A percentile compares a stretch with the other conserved stretches of the same genome.
These are phyloP conservation scores for Scarus forsteni DNA, from an alignment of 2,797 vertebrate species.

Conservation along the genomic window DNA sequence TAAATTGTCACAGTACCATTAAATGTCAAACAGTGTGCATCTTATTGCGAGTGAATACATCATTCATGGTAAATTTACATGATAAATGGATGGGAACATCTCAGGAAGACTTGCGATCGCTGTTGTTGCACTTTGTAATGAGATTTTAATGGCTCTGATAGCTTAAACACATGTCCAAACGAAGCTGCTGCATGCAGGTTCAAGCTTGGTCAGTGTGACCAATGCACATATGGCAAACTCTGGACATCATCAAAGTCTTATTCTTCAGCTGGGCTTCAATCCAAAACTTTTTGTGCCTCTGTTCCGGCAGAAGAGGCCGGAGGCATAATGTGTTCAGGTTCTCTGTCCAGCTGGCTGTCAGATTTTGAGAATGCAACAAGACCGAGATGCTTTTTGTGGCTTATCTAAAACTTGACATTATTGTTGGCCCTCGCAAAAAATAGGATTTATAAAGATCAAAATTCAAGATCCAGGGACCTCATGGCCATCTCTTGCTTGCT, in stretches of 20 bases:
- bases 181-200: slow-evolving; percentile 54
- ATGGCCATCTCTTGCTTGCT: too few species aligned
- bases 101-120: slow-evolving; percentile 63
- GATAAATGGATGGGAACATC: slow-evolving; percentile 72
- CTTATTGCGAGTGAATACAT: slow-evolving; percentile 61
- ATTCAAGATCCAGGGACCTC: too few species aligned
- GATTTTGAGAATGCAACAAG: too few species aligned
- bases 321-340: too few species aligned
- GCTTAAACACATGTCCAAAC: slow-evolving; percentile 82
- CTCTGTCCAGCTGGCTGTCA: too few species aligned
- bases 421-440: too few species aligned
- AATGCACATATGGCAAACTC: slow-evolving; percentile 53
- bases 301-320: too few species aligned
- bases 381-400: too few species aligned
- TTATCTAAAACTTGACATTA: too few species aligned
- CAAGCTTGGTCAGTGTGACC: slow-evolving; percentile 56
- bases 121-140: slow-evolving; percentile 79
- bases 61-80: slow-evolving; percentile 77
- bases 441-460: too few species aligned
- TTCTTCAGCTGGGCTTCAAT: slow-evolving; percentile 27
- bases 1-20: slow-evolving; percentile 45
- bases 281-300: slow-evolving; percentile 11
- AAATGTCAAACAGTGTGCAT: slow-evolving; percentile 63
- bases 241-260: slow-evolving; percentile 29
- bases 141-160: slow-evolving; percentile 83